These are phyloP conservation scores for Drosophila parvula DNA, from an alignment of 1,140 invertebrate species.

Conservation along the genomic window DNA sequence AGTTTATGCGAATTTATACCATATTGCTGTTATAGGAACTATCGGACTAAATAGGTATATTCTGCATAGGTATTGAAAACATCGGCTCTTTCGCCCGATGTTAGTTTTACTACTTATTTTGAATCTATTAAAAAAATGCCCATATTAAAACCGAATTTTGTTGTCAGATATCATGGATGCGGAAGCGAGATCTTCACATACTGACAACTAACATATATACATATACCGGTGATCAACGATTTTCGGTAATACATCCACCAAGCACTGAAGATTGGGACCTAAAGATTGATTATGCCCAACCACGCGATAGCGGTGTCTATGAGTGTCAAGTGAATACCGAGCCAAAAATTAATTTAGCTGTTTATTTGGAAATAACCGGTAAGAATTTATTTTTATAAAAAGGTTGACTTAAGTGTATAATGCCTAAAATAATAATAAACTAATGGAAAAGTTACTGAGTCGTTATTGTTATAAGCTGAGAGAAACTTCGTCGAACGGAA, in stretches of 20 bases:
- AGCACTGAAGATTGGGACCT: conserved; percentile 96
- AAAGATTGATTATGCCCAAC: conserved; percentile 93
- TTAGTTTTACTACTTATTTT: no score
- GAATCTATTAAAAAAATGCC: no score
- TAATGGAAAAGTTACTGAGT: no score
- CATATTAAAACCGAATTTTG: background rate
- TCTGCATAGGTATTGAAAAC: no score
- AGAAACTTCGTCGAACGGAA: no score
- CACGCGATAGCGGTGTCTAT: conserved; percentile 93
- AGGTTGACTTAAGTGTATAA: no score
- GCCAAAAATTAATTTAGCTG: conserved; percentile 92
- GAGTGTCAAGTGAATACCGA: conserved; percentile 94
- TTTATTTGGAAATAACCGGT: conserved; percentile 92
- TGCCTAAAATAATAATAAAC: no score
- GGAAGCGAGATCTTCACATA: conserved; percentile 94
- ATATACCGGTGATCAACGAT: conserved; percentile 94
- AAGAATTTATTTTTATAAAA: conserved; percentile 50
- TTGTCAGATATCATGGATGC: conserved; percentile 94
- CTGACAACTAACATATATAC: conserved; percentile 93
- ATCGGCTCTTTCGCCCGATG: no score
- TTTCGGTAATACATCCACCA: conserved; percentile 93
- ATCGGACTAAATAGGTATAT: no score
- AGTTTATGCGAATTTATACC: no score
- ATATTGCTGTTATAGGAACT: no score
- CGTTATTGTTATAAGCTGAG: no score